Conservation (phyloP, 2,888 invertebrate genomes). For the Zaprionus lineosus region DNA sequence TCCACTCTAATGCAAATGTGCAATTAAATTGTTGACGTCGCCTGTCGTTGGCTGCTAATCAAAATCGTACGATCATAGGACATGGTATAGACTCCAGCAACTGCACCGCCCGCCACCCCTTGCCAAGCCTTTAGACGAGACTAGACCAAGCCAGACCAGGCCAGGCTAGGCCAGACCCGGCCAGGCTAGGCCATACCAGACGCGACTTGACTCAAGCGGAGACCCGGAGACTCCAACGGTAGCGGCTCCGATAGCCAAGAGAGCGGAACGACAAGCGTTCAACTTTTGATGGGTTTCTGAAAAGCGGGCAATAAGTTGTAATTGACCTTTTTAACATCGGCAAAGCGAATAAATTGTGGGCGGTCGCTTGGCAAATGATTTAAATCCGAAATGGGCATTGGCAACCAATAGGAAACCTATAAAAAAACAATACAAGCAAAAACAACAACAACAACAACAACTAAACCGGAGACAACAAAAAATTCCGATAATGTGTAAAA, state of each 20-base stretch:
- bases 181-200: slow-evolving; percentile 5
- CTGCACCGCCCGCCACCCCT: background rate
- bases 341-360: slow-evolving; percentile 54
- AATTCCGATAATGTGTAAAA: slow-evolving; percentile 10
- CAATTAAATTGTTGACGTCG: slow-evolving; percentile 76
- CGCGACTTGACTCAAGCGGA: no score
- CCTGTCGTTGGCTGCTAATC: slow-evolving; percentile 68
- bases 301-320: slow-evolving; percentile 71
- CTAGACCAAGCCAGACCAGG: no score
- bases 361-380: slow-evolving; percentile 47
- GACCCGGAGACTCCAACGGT: background rate
- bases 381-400: slow-evolving; percentile 31
- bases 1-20: slow-evolving; percentile 76
- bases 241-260: slow-evolving; percentile 30
- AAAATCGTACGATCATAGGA: slow-evolving; percentile 74
- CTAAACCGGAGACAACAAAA: slow-evolving; percentile 8
- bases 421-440: slow-evolving; percentile 27
- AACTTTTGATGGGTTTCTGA: slow-evolving; percentile 49
- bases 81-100: slow-evolving; percentile 35
- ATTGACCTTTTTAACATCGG: slow-evolving; percentile 68
- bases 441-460: slow-evolving; percentile 38
- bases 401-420: slow-evolving; percentile 34
- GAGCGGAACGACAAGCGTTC: slow-evolving; percentile 60
- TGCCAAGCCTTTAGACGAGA: background rate
- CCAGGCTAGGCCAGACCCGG: no score